phyloP scores from a whole-genome alignment of 2,888 invertebrate genomes.

The Hemaris fuciformis region DNA sequence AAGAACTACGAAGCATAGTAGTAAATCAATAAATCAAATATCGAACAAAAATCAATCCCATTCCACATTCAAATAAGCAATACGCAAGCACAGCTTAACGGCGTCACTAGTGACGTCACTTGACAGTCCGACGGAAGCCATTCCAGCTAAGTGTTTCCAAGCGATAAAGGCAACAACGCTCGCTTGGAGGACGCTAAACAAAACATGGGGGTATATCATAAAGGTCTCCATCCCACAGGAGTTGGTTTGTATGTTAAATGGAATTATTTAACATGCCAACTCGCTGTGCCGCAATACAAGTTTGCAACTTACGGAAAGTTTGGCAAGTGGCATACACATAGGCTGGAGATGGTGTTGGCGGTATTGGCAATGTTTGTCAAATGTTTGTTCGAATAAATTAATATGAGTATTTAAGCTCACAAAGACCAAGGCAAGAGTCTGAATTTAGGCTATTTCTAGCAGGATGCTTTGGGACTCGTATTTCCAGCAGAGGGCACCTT shows the following conservation, averaged over 20 bases:
- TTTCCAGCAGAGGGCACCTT: too few species aligned
- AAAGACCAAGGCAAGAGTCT: too few species aligned
- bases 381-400: background rate
- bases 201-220: background rate
- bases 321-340: background rate
- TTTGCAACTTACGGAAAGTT: background rate
- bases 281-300: slow-evolving; percentile 2
- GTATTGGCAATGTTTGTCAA: background rate
- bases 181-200: slow-evolving; percentile 9
- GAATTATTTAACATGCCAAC: slow-evolving; percentile 10
- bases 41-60: too few species aligned
- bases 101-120: slow-evolving; percentile 2
- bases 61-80: background rate
- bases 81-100: background rate
- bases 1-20: too few species aligned
- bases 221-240: background rate
- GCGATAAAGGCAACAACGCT: slow-evolving; percentile 15
- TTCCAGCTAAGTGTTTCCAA: slow-evolving; percentile 13
- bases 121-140: slow-evolving; percentile 5
- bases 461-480: too few species aligned
- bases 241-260: background rate
- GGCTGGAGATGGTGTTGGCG: background rate
- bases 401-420: background rate
- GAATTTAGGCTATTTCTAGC: too few species aligned
- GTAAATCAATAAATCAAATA: too few species aligned